Evolutionary conservation across 2,113 vertebrate genomes (phyloP).

Genomic region (Oryzias curvinotus): DNA sequence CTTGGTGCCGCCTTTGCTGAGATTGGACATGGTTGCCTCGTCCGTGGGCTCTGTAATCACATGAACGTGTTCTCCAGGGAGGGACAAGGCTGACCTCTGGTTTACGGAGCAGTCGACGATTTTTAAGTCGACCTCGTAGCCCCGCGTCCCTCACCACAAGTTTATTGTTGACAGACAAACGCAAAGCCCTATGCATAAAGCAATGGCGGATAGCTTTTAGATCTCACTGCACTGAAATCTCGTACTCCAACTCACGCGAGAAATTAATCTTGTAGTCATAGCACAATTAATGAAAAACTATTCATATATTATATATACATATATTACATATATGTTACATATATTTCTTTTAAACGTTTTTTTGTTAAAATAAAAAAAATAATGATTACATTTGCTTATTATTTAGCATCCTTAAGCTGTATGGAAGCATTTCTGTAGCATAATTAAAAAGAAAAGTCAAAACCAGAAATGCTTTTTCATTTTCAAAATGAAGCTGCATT

Average conservation of each 20-base stretch:
- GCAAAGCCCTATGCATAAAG: constrained; percentile 53
- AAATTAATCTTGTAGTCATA: constrained; percentile 1
- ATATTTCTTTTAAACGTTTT: no score
- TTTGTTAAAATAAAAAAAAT: no score
- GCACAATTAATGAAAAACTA: no score
- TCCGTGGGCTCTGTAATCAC: constrained; percentile 73
- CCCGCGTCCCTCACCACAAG: constrained; percentile 59
- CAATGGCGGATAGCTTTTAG: constrained; percentile 73
- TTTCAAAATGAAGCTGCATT: no score
- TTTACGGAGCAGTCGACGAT: constrained; percentile 59
- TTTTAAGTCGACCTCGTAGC: constrained; percentile 67
- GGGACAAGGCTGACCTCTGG: constrained; percentile 60
- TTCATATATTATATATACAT: no score
- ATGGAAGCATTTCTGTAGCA: no score
- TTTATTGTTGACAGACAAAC: constrained; percentile 71
- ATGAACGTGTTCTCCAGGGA: constrained; percentile 69
- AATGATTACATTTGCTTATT: no score
- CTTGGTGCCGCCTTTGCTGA: constrained; percentile 96
- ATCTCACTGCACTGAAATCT: constrained; percentile 67
- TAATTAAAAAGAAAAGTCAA: no score
- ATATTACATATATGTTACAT: no score
- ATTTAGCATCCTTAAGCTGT: no score
- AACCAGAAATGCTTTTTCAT: no score
- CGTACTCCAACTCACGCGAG: constrained; percentile 65
- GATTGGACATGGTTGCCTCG: constrained; percentile 90